Conservation (phyloP, 1,140 invertebrate species). For the Drosophila fuyamai region DNA sequence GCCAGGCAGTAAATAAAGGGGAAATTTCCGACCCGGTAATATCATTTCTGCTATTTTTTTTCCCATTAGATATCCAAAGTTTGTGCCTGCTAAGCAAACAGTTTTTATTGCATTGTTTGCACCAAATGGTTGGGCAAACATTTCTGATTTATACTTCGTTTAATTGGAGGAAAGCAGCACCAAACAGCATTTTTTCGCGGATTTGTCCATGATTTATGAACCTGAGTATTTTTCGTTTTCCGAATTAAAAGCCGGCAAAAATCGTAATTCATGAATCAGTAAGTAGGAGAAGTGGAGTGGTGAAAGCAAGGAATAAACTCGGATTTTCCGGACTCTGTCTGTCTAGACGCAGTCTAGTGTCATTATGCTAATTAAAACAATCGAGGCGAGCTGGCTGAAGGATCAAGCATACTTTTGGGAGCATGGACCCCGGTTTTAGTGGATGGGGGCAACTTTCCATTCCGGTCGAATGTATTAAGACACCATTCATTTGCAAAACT, state of each 20-base stretch:
- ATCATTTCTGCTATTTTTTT: not conserved
- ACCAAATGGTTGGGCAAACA: conserved; percentile 35
- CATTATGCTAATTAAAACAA: conserved; percentile 69
- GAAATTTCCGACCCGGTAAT: not conserved
- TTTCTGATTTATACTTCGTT: conserved; percentile 68
- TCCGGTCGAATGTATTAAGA: conserved; percentile 15
- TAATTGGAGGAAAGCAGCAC: conserved; percentile 50
- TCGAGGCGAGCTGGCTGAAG: conserved; percentile 28
- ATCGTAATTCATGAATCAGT: conserved; percentile 13
- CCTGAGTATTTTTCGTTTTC: conserved; percentile 4
- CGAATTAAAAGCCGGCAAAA: conserved; percentile 3
- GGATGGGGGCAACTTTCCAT: conserved; percentile 39
- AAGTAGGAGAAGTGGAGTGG: not conserved
- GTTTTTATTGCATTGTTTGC: conserved; percentile 36
- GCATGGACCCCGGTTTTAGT: conserved; percentile 3
- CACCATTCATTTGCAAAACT: conserved; percentile 23
- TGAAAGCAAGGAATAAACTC: conserved; percentile 19
- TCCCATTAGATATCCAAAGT: not conserved
- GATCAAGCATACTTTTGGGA: conserved; percentile 50
- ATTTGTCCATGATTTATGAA: conserved; percentile 35
- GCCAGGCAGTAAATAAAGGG: conserved; percentile 14
- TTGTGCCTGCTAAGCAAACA: conserved; percentile 24
- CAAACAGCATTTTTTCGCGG: conserved; percentile 48
- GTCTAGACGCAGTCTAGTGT: conserved; percentile 72
- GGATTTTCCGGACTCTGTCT: conserved; percentile 17